Conservation (phyloP, 2,113 vertebrate species). For the Alligator mississippiensis region DNA sequence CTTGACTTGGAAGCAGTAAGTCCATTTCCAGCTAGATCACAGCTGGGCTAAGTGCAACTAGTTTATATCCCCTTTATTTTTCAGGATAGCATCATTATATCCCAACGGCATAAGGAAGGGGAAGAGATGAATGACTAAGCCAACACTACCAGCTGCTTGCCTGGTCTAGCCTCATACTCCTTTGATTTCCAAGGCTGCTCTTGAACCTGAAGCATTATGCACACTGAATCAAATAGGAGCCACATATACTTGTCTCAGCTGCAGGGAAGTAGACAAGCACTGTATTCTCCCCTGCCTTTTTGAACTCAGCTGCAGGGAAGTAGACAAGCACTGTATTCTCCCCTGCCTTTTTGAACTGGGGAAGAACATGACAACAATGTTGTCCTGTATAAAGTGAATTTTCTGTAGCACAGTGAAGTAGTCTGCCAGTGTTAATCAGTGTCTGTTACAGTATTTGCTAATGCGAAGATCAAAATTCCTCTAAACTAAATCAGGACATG, state of each 20-base stretch:
- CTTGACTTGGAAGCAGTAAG: neutral
- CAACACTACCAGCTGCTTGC: neutral
- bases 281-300: neutral
- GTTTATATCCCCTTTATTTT: neutral
- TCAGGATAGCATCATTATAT: constrained; percentile 59
- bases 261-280: neutral
- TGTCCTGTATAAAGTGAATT: neutral
- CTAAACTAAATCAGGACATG: too few species aligned
- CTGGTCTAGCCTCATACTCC: neutral
- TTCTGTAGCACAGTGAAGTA: neutral
- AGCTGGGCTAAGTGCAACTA: accelerated
- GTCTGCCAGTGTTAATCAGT: neutral
- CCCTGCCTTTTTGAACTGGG: neutral
- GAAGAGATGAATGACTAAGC: neutral
- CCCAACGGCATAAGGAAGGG: neutral
- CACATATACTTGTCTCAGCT: neutral
- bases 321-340: neutral
- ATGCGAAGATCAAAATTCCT: too few species aligned
- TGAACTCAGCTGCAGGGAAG: neutral
- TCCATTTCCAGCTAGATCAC: neutral
- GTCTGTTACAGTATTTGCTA: too few species aligned
- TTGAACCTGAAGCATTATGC: neutral
- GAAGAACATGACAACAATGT: neutral
- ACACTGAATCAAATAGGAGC: neutral
- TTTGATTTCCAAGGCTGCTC: neutral